Percentiles rank a stretch among this genome's conserved stretches.
These are phyloP conservation scores for Carollia perspicillata DNA, from an alignment of 2,113 vertebrate species.

Conservation along the genomic window DNA sequence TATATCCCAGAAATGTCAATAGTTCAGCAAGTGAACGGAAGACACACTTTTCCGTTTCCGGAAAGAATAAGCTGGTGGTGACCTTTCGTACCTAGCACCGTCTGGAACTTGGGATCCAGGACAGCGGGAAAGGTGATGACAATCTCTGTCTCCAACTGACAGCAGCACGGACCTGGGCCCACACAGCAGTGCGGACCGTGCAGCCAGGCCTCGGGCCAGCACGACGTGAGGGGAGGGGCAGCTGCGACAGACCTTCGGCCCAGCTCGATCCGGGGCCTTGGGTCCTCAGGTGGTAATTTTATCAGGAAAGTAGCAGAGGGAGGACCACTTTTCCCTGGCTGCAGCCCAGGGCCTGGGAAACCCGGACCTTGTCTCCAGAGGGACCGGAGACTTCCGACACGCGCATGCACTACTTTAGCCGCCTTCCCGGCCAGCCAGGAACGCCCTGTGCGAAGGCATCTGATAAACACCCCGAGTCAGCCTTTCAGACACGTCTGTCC, in stretches of 20 bases:
- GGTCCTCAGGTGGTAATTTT: not conserved
- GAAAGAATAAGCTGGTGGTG: not conserved
- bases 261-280: not conserved
- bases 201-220: not conserved
- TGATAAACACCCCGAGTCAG: not conserved
- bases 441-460: not conserved
- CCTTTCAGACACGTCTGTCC: not conserved
- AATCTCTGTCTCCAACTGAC: not conserved
- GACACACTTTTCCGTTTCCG: not conserved
- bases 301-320: not conserved
- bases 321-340: not conserved
- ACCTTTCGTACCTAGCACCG: not conserved
- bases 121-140: not conserved
- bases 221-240: too few species aligned
- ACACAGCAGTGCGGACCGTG: fast-evolving
- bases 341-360: not conserved
- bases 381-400: not conserved
- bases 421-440: not conserved
- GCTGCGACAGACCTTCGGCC: not conserved
- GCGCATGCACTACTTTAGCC: fast-evolving
- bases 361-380: not conserved
- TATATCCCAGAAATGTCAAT: not conserved
- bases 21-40: not conserved
- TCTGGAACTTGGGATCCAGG: not conserved
- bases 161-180: not conserved